phyloP scores from a whole-genome alignment of 2,797 vertebrate genomes.

The Spea hammondii region DNA sequence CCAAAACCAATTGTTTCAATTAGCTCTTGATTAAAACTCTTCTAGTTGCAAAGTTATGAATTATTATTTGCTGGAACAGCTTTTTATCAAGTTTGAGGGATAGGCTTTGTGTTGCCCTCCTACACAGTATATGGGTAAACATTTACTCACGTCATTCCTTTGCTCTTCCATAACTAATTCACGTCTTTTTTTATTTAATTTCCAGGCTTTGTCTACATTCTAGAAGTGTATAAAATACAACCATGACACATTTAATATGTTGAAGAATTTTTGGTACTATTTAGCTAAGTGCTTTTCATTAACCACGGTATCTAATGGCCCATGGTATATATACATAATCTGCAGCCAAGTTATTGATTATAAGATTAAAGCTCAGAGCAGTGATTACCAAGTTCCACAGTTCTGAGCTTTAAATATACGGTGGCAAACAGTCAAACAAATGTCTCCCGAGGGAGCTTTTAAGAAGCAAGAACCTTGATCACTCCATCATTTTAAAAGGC shows the following conservation, averaged over 20 bases:
- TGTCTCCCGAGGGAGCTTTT: conserved; percentile 54
- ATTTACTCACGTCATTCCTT: too few relatives aligned
- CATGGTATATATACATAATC: conserved; percentile 5
- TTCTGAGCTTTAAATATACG: conserved; percentile 55
- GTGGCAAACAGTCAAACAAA: conserved; percentile 51
- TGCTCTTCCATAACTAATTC: too few relatives aligned
- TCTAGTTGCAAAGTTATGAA: too few relatives aligned
- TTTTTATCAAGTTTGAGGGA: too few relatives aligned
- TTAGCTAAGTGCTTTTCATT: background rate
- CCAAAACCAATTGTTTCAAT: too few relatives aligned
- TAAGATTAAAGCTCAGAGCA: conserved; percentile 41
- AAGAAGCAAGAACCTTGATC: conserved; percentile 60
- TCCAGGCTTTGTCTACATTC: background rate
- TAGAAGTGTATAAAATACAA: background rate
- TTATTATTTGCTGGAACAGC: too few relatives aligned
- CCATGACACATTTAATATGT: background rate
- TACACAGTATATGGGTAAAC: too few relatives aligned
- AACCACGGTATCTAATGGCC: conserved; percentile 23
- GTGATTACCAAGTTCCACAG: conserved; percentile 41
- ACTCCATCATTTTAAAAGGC: conserved; percentile 61
- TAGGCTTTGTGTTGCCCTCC: too few relatives aligned
- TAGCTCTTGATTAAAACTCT: too few relatives aligned
- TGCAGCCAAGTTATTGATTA: conserved; percentile 32
- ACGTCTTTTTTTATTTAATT: too few relatives aligned
- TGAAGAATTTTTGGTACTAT: background rate